Base-by-base conservation (phyloP, 2,113 vertebrate genomes). In the Lamprotornis superbus region DNA sequence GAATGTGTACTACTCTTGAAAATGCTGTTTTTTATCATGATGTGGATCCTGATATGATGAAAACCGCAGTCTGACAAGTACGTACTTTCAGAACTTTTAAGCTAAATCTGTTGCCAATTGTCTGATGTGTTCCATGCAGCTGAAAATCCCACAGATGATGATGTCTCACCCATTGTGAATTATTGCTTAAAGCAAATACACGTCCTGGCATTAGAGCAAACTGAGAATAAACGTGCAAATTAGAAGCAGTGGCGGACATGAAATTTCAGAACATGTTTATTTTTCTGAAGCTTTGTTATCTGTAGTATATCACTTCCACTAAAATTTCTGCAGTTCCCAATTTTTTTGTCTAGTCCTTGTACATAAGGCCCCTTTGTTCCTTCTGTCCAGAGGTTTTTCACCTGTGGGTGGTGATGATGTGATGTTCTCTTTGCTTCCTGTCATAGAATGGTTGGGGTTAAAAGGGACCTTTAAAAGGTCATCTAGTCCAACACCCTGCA, bases 171-270 rank as follows among this genome's bases (percentile, higher is more conserved):
- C 27, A 8, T 30, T 71, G 82, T 55, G 82, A 94, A 56, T 89
- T 91, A 78, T 67, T 57, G 73, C 77, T 30, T 55, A 35, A 77
- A 74, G 33, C 28, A 90, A 78, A 14, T 27, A 47, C 23, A 15
- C 20, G 2, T 95, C 77, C 96, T 84, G 77, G 83, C 90, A 87
- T 96, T 93, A 80, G 53, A 46, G 14, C 77, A 91, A 95, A 95
- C 68, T 65, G 81, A 90, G 90, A 93, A 92, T 79, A 85, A 95
- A 75, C 33, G 52, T 91, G 83, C 18, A 60, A 85, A 76, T 83
- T 52, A 55, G 77, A 83, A 56, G 69, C 82, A 86, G 65, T 50
- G 69, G 87, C 81, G 82, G 70, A 69, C n/a, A 10, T 82, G 78
- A 78, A 68, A 94, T 91, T 64, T 83, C 49, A 60, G 57, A 80